Evolutionary conservation across 2,888 invertebrate genomes (phyloP).

Genomic region (Notocelia uddmanniana): DNA sequence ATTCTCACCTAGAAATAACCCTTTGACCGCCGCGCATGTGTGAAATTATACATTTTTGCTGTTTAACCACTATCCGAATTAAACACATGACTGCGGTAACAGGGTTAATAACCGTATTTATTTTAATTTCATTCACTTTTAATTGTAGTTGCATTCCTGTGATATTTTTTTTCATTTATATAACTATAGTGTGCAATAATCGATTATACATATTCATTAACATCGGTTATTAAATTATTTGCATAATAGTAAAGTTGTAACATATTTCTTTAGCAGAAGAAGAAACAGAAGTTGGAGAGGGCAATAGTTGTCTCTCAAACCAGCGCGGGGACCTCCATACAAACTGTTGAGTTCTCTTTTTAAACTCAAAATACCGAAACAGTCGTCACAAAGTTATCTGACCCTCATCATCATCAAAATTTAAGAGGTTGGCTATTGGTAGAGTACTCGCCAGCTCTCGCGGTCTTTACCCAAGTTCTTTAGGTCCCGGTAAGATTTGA

Average conservation of each 20-base stretch:
- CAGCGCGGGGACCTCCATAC: slow-evolving; percentile 68
- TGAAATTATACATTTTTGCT: no score
- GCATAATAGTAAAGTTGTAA: slow-evolving; percentile 38
- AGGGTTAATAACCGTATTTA: not conserved
- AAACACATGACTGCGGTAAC: not conserved
- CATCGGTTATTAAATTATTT: not conserved
- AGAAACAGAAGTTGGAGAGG: slow-evolving; percentile 75
- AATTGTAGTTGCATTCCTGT: not conserved
- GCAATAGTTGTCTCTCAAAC: slow-evolving; percentile 60
- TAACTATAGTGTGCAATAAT: no score
- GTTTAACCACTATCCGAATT: no score
- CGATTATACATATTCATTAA: no score
- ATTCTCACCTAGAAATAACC: not conserved
- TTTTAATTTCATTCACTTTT: not conserved
- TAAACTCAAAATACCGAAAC: slow-evolving; percentile 27
- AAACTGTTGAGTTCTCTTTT: slow-evolving; percentile 77
- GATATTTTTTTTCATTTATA: not conserved
- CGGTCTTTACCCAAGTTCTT: no score
- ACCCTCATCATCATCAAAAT: no score
- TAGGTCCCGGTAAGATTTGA: no score
- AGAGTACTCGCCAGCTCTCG: no score
- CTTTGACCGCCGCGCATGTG: not conserved
- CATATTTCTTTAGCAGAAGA: slow-evolving; percentile 74
- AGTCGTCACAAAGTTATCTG: slow-evolving; percentile 17
- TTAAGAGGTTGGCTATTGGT: no score